Evolutionary conservation across 2,113 vertebrate genomes (phyloP).

Genomic region (Oncorhynchus tshawytscha): DNA sequence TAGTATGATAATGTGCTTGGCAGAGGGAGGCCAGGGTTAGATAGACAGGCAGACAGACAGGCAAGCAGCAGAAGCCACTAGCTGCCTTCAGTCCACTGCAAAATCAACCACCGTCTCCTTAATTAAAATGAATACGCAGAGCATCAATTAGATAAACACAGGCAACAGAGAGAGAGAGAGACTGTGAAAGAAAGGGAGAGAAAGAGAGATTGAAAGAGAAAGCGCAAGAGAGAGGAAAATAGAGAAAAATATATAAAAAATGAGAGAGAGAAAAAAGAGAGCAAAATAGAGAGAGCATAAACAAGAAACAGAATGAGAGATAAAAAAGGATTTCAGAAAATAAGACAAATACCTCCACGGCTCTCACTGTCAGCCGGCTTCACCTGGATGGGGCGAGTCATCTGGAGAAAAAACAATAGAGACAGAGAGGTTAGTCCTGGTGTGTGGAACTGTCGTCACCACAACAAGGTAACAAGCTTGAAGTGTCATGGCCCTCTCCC

Average conservation of each 20-base stretch:
- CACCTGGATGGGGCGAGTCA: conserved; percentile 89
- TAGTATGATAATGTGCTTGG: conserved; percentile 64
- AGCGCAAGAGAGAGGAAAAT: not conserved
- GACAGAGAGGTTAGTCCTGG: conserved; percentile 51
- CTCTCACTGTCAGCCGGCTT: conserved; percentile 87
- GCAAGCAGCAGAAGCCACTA: conserved; percentile 33
- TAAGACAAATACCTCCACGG: conserved; percentile 84
- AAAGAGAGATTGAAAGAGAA: not conserved
- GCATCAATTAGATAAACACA: conserved; percentile 45
- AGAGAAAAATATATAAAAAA: not conserved
- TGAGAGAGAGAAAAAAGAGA: conserved; percentile 7
- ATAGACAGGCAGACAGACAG: too few species aligned
- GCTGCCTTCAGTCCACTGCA: conserved; percentile 44
- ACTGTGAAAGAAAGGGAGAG: not conserved
- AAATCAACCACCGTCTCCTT: conserved; percentile 50
- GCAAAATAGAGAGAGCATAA: not conserved
- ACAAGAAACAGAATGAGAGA: too few species aligned
- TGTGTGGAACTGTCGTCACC: conserved; percentile 15
- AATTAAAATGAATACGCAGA: conserved; percentile 59
- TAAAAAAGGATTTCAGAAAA: conserved; percentile 53
- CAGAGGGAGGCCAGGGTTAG: conserved; percentile 32
- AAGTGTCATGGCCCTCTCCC: conserved; percentile 28
- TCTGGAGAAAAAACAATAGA: conserved; percentile 67
- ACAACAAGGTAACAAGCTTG: conserved; percentile 35
- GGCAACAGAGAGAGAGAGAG: not conserved